Evolutionary conservation across 2,888 invertebrate species (phyloP), one percentile per base, ranked within the genome.

Genomic region (Amiota mariae): DNA sequence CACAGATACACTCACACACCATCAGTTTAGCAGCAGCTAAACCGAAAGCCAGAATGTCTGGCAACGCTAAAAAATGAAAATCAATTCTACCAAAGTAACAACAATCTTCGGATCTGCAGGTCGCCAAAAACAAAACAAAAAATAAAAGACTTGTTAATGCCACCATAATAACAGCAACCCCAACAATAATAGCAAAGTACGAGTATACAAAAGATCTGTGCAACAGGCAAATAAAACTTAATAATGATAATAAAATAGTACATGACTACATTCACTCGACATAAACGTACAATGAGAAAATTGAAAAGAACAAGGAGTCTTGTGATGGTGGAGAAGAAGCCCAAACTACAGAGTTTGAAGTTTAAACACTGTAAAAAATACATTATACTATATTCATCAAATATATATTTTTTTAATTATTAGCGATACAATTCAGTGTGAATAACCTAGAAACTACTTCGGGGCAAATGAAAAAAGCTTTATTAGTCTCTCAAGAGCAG

Each of bases 31-130:
- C n/a, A n/a, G 59, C 59, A 59, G 11, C 11, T 18, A 59, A 18
- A 18, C 70, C 15, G 56, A 56, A 80, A 87, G 86, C 85, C 88
- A 82, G 70, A 85, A 82, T 87, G 86, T 87, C 86, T 87, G 86
- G 82, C 82, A 82, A 77, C 79, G 79, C 81, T 81, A 81, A 85
- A 78, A 80, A 72, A 71, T 67, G 54, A 72, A 71, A n/a, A 56
- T 54, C 54, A 63, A 71, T 61, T 59, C 54, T 64, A 74, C 15
- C 54, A 59, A 64, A 56, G 8, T 11, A 63, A 63, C 46, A 46
- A 63, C 46, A 46, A 63, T 63, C 36, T 13, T 13, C n/a, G 63
- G 63, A 63, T 63, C 63, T 63, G 24, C 63, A 63, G 15, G 59
- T 59, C 11, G 59, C n/a, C 54, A 54, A n/a, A 10, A 54, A 8